Evolutionary conservation across 1,140 invertebrate genomes (phyloP), one percentile per base, ranked within the genome.

Genomic region (Formica exsecta): DNA sequence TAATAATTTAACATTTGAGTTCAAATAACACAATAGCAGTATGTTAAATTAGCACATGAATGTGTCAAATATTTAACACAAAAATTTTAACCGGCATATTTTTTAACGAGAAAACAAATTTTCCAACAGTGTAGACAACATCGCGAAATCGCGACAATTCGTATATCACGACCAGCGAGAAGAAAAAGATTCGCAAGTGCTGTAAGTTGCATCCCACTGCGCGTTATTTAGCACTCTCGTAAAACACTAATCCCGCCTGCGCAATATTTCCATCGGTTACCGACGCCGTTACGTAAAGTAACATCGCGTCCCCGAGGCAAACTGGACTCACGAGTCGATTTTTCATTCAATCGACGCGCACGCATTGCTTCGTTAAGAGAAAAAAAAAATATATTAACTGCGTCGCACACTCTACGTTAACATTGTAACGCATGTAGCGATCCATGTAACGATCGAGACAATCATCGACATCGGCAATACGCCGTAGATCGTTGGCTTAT

Each of bases 161-260:
- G 64, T 44, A 38, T 11, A 8, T 8, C 59, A 19, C n/a, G 48
- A 29, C n/a, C 48, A 48, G 29, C 61, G 29, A 68, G 22, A n/a
- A 32, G 25, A 25, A 66, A 73, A 29, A 16, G n/a, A 68, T 38
- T 59, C 38, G 68, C 54, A 22, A 68, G 64, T 80, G 54, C 22
- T 70, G 59, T 41, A 38, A 66, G 66, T 73, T 73, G 51, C 79
- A 38, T 81, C 66, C 51, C 38, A 74, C 29, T 51, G 48, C 22
- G n/a, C 19, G 54, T 83, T 73, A 73, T 83, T 83, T 83, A 83
- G 79, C 79, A 83, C 68, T 70, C 79, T 83, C 79, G 79, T 83
- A 83, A 83, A 83, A 61, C 68, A 83, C 68, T 54, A 83, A 83
- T 62, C 57, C 70, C 68, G 68, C 38, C 68, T 83, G 79, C 54